Base-by-base conservation (phyloP, 2,797 vertebrate species). In the Gephyroberyx darwinii region DNA sequence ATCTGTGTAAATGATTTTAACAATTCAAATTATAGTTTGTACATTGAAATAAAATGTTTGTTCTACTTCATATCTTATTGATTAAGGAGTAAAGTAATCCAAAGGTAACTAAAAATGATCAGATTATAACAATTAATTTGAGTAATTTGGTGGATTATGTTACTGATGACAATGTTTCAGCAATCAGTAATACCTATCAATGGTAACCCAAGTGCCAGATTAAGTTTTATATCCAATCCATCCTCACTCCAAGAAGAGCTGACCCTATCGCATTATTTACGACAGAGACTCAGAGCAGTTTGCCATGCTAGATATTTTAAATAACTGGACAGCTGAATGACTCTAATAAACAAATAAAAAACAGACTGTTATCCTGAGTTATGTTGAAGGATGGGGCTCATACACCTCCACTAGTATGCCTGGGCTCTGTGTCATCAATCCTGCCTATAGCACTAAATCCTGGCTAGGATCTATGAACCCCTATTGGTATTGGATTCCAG, bases 401-500 rank as follows among this genome's bases (percentile, higher is more conserved):
- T 76, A 79, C 73, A 71, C 80, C 80, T 79, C 69, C 65, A 57
- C 71, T 45, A 80, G 82, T 83, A 85, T 54, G 61, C 61, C 66
- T 12, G 5, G 35, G 61, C 83, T 68, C 53, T 37, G 13, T 76
- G 82, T 84, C 91, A 91, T 92, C 88, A 88, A 90, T 92, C 88
- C 84, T 82, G 68, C 74, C 75, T 61, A 48, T 43, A 77, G 84
- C 82, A 84, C 81, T 92, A 92, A 90, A 92, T 92, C 87, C 83
- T 84, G 67, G 63, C 85, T 66, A 14, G 81, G 80, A 85, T 87
- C 82, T 88, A 84, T 84, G 81, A 82, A 90, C 85, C 84, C 67
- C 78, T 90, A 89, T 89, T 89, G 90, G 77, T 89, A 89, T 90
- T 91, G 86, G 84, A 89, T 89, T 90, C 91, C 78, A 84, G 68